Percentiles rank a stretch among this genome's conserved stretches.
Evolutionary conservation across 2,797 vertebrate genomes (phyloP).

Genomic region (Pterois miles): DNA sequence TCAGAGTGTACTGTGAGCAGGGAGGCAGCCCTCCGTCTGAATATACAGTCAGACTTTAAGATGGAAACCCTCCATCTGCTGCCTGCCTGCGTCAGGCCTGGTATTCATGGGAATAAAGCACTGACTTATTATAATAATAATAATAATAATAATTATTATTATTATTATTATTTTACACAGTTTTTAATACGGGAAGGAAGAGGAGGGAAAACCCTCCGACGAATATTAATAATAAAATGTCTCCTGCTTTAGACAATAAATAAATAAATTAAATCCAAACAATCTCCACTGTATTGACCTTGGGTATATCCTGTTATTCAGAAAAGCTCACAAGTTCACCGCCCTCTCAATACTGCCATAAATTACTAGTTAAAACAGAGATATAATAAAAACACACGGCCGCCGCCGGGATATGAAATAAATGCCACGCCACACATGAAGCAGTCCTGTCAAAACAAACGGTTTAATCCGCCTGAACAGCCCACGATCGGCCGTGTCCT

Average conservation of each 20-base stretch:
- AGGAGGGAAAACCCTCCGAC: neutral
- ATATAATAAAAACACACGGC: slow-evolving; percentile 26
- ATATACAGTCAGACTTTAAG: slow-evolving; percentile 60
- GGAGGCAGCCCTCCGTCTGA: too few relatives aligned
- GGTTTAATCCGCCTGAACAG: neutral
- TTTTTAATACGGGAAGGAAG: slow-evolving; percentile 47
- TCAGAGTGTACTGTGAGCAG: too few relatives aligned
- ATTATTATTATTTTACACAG: slow-evolving; percentile 22
- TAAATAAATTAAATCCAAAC: slow-evolving; percentile 28
- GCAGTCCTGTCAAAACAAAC: slow-evolving; percentile 35
- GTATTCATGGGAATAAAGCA: slow-evolving; percentile 67
- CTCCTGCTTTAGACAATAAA: slow-evolving; percentile 34
- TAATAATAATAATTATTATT: too few relatives aligned
- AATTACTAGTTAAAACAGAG: slow-evolving; percentile 44
- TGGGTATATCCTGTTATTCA: slow-evolving; percentile 73
- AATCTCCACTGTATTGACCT: slow-evolving; percentile 77
- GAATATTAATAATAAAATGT: slow-evolving; percentile 49
- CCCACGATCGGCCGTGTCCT: slow-evolving; percentile 29
- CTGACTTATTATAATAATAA: too few relatives aligned
- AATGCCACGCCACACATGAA: slow-evolving; percentile 8
- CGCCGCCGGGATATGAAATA: slow-evolving; percentile 10
- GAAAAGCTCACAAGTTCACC: too few relatives aligned
- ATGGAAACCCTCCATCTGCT: slow-evolving; percentile 76
- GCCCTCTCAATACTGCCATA: slow-evolving; percentile 19
- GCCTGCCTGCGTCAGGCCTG: slow-evolving; percentile 66